Evolutionary conservation across 1,140 invertebrate genomes (phyloP).

Genomic region (Homarus americanus): DNA sequence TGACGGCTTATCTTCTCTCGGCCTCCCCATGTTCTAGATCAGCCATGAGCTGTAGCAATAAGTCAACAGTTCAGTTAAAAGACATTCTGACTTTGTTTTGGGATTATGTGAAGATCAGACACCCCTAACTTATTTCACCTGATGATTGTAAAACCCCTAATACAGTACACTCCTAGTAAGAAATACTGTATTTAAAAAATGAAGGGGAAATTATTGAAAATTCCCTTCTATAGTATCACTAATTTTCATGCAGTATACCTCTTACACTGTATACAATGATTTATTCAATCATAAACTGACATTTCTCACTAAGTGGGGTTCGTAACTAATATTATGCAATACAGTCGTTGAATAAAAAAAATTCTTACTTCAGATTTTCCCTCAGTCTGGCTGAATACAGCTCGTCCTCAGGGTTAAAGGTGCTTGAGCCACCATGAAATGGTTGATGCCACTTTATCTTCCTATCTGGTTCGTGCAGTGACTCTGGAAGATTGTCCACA

Average conservation of each 20-base stretch:
- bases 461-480: conserved; percentile 51
- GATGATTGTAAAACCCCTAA: no score
- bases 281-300: no score
- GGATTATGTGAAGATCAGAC: no score
- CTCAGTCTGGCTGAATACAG: conserved; percentile 8
- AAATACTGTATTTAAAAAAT: no score
- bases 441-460: conserved; percentile 66
- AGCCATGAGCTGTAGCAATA: conserved; percentile 81
- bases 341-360: conserved; percentile 46
- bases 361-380: conserved; percentile 60
- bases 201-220: no score
- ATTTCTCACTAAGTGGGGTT: no score
- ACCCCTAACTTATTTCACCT: no score
- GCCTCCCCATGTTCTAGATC: conserved; percentile 83
- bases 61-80: neutral
- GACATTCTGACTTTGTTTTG: neutral
- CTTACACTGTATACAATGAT: no score
- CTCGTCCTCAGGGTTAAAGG: conserved; percentile 37
- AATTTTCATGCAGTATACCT: no score
- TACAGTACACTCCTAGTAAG: no score
- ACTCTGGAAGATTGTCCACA: conserved; percentile 82
- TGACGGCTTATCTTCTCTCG: conserved; percentile 81
- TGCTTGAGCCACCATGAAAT: conserved; percentile 53
- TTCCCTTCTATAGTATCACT: no score
- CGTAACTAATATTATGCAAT: no score